These are phyloP conservation scores for Xyrauchen texanus DNA, from an alignment of 2,113 vertebrate species.

Conservation along the genomic window DNA sequence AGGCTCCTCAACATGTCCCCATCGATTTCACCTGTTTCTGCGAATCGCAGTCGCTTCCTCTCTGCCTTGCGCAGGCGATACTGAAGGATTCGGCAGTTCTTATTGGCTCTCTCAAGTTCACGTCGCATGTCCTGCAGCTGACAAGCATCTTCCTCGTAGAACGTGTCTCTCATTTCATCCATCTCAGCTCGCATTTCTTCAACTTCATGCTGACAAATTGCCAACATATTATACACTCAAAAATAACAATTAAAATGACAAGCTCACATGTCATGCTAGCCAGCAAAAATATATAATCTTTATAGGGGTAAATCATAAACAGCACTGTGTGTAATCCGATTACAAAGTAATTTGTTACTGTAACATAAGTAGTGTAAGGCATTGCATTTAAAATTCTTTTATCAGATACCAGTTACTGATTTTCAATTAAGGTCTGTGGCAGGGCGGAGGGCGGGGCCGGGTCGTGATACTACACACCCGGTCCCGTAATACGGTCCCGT, in stretches of 20 bases:
- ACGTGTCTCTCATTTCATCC: constrained; percentile 98
- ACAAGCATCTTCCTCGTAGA: constrained; percentile 97
- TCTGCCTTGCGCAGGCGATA: constrained; percentile 97
- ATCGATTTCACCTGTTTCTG: constrained; percentile 91
- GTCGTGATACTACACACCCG: no score
- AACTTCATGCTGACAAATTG: constrained; percentile 82
- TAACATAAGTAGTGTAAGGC: no score
- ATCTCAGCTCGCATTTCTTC: constrained; percentile 97
- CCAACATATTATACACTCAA: background rate
- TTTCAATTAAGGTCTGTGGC: no score
- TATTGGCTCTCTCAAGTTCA: constrained; percentile 96
- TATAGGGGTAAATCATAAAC: no score
- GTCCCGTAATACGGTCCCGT: no score
- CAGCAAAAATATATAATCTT: background rate
- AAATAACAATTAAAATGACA: no score
- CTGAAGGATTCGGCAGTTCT: constrained; percentile 97
- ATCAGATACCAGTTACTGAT: no score
- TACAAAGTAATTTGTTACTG: no score
- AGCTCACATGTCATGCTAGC: background rate
- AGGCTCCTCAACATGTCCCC: constrained; percentile 91
- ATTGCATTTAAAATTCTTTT: no score
- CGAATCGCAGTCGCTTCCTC: constrained; percentile 88
- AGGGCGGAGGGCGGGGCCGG: no score
- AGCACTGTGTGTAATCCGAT: no score
- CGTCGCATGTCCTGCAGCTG: constrained; percentile 98